Base-by-base conservation (phyloP, 92 coral and sea anemone species). In the Palythoa grandiflora region DNA sequence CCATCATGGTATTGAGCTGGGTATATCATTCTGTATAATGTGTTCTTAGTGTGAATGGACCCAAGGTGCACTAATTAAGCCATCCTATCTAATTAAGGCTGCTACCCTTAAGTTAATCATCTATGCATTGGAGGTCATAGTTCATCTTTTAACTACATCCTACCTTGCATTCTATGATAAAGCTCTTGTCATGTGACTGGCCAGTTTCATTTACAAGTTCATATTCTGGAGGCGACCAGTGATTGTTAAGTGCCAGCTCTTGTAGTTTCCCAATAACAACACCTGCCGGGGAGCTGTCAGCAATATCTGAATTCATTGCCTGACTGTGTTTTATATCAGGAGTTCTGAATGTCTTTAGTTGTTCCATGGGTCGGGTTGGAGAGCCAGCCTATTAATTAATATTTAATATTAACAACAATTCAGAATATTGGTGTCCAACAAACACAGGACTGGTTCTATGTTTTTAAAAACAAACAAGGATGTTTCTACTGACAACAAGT, bases 161-260 rank as follows among this genome's bases (percentile, higher is more conserved):
- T 86, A 94, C 97, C 95, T 74, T 88, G 78, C 97, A 94, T 54
- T 94, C 92, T 38, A 14, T 55, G 36, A 89, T 51, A 74, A 94
- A 94, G 9, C 90, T 90, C 89, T 73, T 94, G 63, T 48, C 60
- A 57, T 94, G 97, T 85, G 93, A 68, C 83, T 92, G 91, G 76
- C 97, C 97, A 9, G 84, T 20, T 63, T 92, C 95, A 16, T 13
- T 7, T 20, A 78, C 53, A 38, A 81, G 21, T 0, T 88, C 78
- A 77, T 94, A 94, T 14, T 16, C 55, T 53, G 97, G 97, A 15
- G 91, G 78, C 17, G 88, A 37, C 97, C 95, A 94, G 68, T 77
- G 75, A 47, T 87, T 53, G 51, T 52, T 54, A 10, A 38, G 65
- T 37, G 94, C 78, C 50, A 92, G 75, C 60, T 94, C 93, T 73